A percentile compares a stretch with the other conserved stretches of the same genome.
Conservation (phyloP, 2,113 vertebrate genomes). For the Zingel zingel region DNA sequence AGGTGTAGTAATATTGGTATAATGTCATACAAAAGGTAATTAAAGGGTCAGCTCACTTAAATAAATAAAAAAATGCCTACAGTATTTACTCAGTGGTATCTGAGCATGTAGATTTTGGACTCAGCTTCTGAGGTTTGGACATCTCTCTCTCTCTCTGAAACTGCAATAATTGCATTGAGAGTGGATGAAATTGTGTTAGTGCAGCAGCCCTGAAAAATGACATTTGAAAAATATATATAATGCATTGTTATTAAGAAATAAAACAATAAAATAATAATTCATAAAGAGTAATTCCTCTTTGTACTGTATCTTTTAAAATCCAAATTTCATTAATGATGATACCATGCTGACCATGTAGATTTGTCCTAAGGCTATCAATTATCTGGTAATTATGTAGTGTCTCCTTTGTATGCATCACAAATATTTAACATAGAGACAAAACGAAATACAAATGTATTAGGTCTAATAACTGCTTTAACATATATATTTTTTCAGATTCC, state of each 20-base stretch:
- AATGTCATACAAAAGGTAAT: too few relatives aligned
- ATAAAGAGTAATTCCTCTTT: too few relatives aligned
- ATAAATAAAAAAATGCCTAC: neutral
- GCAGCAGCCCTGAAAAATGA: neutral
- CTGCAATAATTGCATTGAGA: neutral
- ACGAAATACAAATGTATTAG: neutral
- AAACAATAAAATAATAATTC: too few relatives aligned
- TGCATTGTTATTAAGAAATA: neutral
- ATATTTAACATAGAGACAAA: neutral
- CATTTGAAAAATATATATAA: neutral
- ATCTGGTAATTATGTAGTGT: neutral
- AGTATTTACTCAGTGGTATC: neutral
- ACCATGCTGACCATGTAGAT: too few relatives aligned
- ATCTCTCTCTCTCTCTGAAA: neutral
- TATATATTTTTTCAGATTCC: constrained; percentile 69
- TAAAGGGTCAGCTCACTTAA: neutral
- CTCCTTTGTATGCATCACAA: neutral
- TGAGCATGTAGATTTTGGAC: neutral
- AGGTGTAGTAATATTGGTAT: too few relatives aligned
- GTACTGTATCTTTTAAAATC: too few relatives aligned
- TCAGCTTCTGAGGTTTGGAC: neutral
- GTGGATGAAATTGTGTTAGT: neutral
- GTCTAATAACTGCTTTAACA: neutral
- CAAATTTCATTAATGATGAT: neutral
- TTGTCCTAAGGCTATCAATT: neutral